These are phyloP conservation scores for Drosophila anceps DNA, from an alignment of 2,888 invertebrate species.

Conservation along the genomic window DNA sequence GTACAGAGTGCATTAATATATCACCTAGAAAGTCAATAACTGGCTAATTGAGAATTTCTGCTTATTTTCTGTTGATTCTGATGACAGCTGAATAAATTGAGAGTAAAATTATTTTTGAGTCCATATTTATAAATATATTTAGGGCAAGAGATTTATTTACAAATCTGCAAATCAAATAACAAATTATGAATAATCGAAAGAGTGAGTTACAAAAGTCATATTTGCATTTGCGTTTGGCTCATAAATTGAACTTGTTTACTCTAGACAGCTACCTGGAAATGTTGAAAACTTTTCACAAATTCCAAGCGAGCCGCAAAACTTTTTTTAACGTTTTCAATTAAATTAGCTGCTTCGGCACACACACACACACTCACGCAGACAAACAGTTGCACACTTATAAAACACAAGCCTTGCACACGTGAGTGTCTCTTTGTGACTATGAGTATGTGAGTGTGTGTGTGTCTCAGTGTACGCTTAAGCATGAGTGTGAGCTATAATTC, in stretches of 20 bases:
- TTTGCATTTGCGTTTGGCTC: slow-evolving; percentile 9
- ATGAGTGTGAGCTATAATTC: slow-evolving; percentile 32
- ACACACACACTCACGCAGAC: slow-evolving; percentile 8
- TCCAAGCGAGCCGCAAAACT: slow-evolving; percentile 64
- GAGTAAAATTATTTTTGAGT: background rate
- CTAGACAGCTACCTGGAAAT: slow-evolving; percentile 30
- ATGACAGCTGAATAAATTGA: background rate
- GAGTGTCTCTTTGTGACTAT: background rate
- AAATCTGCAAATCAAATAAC: slow-evolving; percentile 2
- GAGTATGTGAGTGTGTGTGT: background rate
- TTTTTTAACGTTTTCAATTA: slow-evolving; percentile 71
- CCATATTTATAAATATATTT: background rate
- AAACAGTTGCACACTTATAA: background rate
- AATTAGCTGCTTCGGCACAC: slow-evolving; percentile 59
- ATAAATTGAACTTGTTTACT: slow-evolving; percentile 47
- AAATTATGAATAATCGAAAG: slow-evolving; percentile 31
- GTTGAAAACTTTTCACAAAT: slow-evolving; percentile 55
- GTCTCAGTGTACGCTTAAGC: slow-evolving; percentile 2
- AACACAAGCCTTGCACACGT: slow-evolving; percentile 1
- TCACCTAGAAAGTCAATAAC: slow-evolving; percentile 41
- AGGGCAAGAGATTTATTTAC: slow-evolving; percentile 9
- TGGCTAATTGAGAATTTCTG: slow-evolving; percentile 36
- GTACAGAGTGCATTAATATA: background rate
- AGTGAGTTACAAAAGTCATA: slow-evolving; percentile 16
- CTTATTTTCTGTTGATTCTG: slow-evolving; percentile 25